phyloP scores from a whole-genome alignment of 35 echinoderm and acorn worm genomes.

The Ptychodera flava region DNA sequence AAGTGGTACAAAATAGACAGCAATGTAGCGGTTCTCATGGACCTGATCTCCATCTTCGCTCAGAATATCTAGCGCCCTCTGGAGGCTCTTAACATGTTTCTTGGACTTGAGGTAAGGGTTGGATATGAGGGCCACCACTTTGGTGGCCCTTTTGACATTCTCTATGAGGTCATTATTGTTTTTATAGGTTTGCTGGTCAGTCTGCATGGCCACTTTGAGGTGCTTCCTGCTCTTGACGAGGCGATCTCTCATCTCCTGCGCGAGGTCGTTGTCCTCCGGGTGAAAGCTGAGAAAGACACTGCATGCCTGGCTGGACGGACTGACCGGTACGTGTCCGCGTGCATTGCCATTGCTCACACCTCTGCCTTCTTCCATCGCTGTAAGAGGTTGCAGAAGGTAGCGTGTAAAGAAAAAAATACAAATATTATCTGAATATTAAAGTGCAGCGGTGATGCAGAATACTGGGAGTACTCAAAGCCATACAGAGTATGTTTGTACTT shows the following conservation, averaged over 20 bases:
- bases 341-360: neutral
- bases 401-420: too few species aligned
- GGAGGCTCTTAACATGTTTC: neutral
- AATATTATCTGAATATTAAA: too few species aligned
- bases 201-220: neutral
- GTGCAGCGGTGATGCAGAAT: too few species aligned
- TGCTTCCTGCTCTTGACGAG: neutral
- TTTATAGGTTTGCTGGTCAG: neutral
- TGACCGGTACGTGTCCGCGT: neutral
- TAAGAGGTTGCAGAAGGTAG: too few species aligned
- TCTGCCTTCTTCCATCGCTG: too few species aligned
- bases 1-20: neutral
- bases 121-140: neutral
- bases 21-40: neutral
- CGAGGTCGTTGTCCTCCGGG: neutral
- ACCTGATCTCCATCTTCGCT: neutral
- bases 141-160: neutral
- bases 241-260: neutral
- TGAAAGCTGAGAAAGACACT: neutral
- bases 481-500: too few species aligned
- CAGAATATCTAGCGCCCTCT: neutral
- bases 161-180: neutral
- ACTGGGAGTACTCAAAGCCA: too few species aligned
- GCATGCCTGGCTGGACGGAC: neutral
- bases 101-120: neutral